These are phyloP conservation scores for Aphelenchoides fujianensis DNA, from an alignment of 1,140 invertebrate species.

Conservation along the genomic window DNA sequence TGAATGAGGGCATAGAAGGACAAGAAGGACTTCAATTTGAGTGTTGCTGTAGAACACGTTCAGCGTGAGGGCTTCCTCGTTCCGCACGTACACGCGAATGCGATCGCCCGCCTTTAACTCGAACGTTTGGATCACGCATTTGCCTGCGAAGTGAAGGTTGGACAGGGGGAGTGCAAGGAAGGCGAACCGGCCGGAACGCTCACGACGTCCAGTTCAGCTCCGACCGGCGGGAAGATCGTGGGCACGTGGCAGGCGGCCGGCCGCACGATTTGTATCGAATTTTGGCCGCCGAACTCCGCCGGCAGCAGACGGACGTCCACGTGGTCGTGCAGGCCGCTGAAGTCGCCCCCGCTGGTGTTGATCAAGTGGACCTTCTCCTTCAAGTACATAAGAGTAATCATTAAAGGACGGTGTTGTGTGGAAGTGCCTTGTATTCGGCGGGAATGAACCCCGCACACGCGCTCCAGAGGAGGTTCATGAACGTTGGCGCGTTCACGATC, in stretches of 20 bases:
- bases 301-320: constrained; percentile 9
- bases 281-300: constrained; percentile 15
- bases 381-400: background rate
- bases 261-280: constrained; percentile 3
- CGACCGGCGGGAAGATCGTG: constrained; percentile 10
- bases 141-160: constrained; percentile 16
- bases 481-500: constrained; percentile 29
- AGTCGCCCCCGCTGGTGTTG: background rate
- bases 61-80: constrained; percentile 32
- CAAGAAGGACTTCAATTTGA: background rate
- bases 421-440: constrained; percentile 28
- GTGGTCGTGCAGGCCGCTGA: constrained; percentile 5
- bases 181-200: constrained; percentile 33
- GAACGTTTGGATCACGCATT: constrained; percentile 32
- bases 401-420: no score
- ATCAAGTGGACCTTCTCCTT: constrained; percentile 27
- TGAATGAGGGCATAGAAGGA: background rate
- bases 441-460: constrained; percentile 36
- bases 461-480: constrained; percentile 37
- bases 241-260: background rate
- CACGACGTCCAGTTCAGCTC: constrained; percentile 14
- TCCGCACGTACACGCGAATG: constrained; percentile 26
- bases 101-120: constrained; percentile 21
- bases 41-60: constrained; percentile 33
- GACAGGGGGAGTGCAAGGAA: background rate